Conservation (phyloP, 1,140 invertebrate species). For the Pogonomyrmex californicus region DNA sequence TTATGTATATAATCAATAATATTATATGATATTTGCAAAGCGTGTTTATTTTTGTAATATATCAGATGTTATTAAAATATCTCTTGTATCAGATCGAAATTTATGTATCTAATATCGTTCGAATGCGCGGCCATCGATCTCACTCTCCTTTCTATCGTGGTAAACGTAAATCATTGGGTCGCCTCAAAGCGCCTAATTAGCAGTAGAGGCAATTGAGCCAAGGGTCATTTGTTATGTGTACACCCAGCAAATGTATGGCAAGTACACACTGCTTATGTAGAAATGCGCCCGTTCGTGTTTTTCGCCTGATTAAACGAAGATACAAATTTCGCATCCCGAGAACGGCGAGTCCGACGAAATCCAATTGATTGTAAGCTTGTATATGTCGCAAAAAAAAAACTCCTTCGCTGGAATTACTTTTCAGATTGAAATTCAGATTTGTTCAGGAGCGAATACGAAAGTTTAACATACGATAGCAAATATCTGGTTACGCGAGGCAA, state of each 20-base stretch:
- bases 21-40: not conserved
- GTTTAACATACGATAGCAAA: slow-evolving; percentile 52
- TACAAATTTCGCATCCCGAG: slow-evolving; percentile 3
- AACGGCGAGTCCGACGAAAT: slow-evolving; percentile 6
- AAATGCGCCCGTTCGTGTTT: not conserved
- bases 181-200: slow-evolving; percentile 55
- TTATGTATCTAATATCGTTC: slow-evolving; percentile 46
- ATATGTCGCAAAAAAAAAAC: slow-evolving; percentile 37
- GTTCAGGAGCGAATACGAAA: slow-evolving; percentile 29
- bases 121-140: slow-evolving; percentile 30
- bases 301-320: slow-evolving; percentile 25
- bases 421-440: slow-evolving; percentile 50
- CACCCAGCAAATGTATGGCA: slow-evolving; percentile 2
- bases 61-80: not conserved
- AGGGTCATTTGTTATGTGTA: slow-evolving; percentile 32
- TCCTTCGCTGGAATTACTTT: slow-evolving; percentile 55
- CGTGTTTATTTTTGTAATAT: not conserved
- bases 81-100: not conserved
- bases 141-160: not conserved
- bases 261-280: not conserved
- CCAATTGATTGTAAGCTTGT: slow-evolving; percentile 54
- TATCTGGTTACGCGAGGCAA: slow-evolving; percentile 23
- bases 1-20: not conserved
- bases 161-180: slow-evolving; percentile 30
- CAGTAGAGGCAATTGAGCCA: slow-evolving; percentile 52